Evolutionary conservation across 2,888 invertebrate species (phyloP), one percentile per base, ranked within the genome.

Genomic region (Apotomis betuletana): DNA sequence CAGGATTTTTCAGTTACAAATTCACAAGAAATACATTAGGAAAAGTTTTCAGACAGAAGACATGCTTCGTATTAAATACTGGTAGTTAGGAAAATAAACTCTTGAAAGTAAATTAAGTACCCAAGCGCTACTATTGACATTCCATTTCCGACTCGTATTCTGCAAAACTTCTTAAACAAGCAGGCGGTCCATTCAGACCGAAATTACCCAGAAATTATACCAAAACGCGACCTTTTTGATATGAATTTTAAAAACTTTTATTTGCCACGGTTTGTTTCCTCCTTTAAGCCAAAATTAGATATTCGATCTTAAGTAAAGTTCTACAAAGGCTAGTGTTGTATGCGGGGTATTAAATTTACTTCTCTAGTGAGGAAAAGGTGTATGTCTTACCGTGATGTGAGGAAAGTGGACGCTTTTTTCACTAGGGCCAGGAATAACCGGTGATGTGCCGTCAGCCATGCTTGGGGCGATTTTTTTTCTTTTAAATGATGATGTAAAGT

Each of bases 401-500:
- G n/a, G 10, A 41, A 8, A 65, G 44, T 46, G 27, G 3, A 55
- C 15, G 27, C 65, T n/a, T 65, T 65, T 65, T 65, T 57, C 27
- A 41, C 6, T 27, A 13, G 9, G 36, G 27, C 9, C 38, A 54
- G 46, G 12, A 46, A 57, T 41, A 54, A 65, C 65, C 58, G 46
- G 67, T 77, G 77, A 74, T 75, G 67, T 63, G 74, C 75, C 76
- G 73, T 77, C 76, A 75, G 74, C 73, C 69, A 58, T 75, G 70
- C 70, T 72, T 69, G 74, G 68, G 58, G 75, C 71, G 75, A 76
- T 78, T 80, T 83, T 85, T 86, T 84, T 77, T 80, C 74, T 87
- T 86, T 87, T 85, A 87, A 88, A 88, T 84, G 85, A 85, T 86
- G 85, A 88, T 87, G 84, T 89, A 87, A 87, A 87, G 87, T 87